Percentiles rank a stretch among this genome's conserved stretches.
Evolutionary conservation across 2,888 invertebrate genomes (phyloP).

Genomic region (Sepioteuthis lessoniana): DNA sequence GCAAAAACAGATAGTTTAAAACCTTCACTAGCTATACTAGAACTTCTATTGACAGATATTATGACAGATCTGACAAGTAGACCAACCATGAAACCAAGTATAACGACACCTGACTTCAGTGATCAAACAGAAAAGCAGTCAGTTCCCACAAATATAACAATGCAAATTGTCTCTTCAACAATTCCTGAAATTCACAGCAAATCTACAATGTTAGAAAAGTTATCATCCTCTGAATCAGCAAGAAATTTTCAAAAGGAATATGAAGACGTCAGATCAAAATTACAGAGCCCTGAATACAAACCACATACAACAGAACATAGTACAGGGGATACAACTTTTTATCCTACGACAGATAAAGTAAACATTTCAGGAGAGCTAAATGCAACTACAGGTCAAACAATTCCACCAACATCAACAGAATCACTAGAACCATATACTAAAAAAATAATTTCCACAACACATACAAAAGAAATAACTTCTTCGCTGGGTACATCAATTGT

Average conservation of each 20-base stretch:
- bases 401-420: background rate
- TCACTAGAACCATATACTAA: no score
- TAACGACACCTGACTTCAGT: background rate
- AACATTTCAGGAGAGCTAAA: no score
- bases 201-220: no score
- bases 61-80: background rate
- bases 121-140: background rate
- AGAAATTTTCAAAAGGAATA: background rate
- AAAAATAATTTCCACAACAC: background rate
- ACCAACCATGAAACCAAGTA: background rate
- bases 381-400: background rate
- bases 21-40: background rate
- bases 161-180: background rate
- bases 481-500: background rate
- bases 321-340: background rate
- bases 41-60: background rate
- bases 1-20: background rate
- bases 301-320: background rate
- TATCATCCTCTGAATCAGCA: background rate
- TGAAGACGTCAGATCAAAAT: background rate
- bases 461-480: background rate
- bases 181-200: background rate
- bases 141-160: background rate
- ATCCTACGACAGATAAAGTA: background rate
- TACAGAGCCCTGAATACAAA: background rate